Percentiles rank a stretch among this genome's conserved stretches.
These are phyloP conservation scores for Hyla sarda DNA, from an alignment of 2,113 vertebrate genomes.

Conservation along the genomic window DNA sequence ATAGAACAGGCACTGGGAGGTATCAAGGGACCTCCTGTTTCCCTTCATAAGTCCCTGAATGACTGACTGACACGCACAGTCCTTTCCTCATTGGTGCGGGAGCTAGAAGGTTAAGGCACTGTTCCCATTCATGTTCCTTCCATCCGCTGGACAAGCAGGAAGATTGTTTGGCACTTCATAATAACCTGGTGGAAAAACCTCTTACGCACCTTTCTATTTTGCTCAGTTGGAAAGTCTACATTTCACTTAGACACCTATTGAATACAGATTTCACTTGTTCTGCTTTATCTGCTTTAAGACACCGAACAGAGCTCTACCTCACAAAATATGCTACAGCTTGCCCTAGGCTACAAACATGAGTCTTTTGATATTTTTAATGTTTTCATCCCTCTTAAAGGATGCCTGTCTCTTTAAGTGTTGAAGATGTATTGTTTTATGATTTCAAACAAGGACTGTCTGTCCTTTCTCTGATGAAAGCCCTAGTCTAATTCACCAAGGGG, in stretches of 20 bases:
- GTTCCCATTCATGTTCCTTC: not conserved
- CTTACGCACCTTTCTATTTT: conserved; percentile 16
- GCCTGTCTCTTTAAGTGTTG: conserved; percentile 31
- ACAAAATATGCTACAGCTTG: not conserved
- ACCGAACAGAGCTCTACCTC: not conserved
- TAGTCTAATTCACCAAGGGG: not conserved
- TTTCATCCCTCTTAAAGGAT: conserved; percentile 52
- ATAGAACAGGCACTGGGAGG: not conserved
- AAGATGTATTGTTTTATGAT: conserved; percentile 15
- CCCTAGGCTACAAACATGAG: conserved; percentile 43
- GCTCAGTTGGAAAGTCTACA: conserved; percentile 21
- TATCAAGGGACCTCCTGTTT: not conserved
- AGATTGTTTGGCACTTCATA: conserved; percentile 27
- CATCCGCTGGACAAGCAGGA: not conserved
- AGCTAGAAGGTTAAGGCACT: not conserved
- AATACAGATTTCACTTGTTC: conserved; percentile 42
- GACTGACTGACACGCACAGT: not conserved
- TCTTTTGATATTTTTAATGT: conserved; percentile 53
- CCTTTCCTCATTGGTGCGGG: too few relatives aligned
- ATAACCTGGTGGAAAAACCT: conserved; percentile 20
- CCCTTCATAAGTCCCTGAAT: not conserved
- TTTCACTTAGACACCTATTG: not conserved
- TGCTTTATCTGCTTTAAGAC: conserved; percentile 6
- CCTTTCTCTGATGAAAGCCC: not conserved
- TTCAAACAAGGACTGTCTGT: not conserved